Percentiles rank a stretch among this genome's conserved stretches.
phyloP scores from a whole-genome alignment of 2,113 vertebrate genomes.

The Thunnus maccoyii region DNA sequence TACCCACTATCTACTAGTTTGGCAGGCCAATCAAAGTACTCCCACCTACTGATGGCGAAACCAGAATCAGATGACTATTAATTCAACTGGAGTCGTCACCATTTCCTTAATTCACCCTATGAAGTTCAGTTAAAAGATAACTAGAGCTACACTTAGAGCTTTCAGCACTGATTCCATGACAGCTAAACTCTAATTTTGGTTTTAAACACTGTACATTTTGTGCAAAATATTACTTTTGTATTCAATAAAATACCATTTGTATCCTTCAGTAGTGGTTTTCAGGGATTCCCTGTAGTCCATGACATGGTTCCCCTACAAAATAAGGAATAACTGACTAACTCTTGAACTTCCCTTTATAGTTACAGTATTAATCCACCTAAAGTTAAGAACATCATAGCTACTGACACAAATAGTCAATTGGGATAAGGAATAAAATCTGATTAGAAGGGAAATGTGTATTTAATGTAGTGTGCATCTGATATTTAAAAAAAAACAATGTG shows the following conservation, averaged over 20 bases:
- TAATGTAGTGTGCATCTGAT: constrained; percentile 24
- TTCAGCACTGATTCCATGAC: constrained; percentile 21
- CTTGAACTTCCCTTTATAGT: not conserved
- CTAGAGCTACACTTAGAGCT: constrained; percentile 7
- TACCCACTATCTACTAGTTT: not conserved
- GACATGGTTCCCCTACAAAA: not conserved
- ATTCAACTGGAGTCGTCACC: not conserved
- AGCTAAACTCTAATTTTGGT: not conserved
- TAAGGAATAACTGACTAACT: not conserved
- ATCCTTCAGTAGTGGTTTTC: constrained; percentile 2
- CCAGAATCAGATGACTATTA: not conserved
- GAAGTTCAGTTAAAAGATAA: constrained; percentile 4
- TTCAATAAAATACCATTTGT: constrained; percentile 18
- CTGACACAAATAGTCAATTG: not conserved
- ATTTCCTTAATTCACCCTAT: not conserved
- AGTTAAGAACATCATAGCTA: not conserved
- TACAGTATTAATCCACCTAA: not conserved
- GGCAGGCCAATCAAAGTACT: constrained; percentile 6
- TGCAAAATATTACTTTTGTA: constrained; percentile 42
- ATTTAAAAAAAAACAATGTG: not conserved
- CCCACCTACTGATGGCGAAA: not conserved
- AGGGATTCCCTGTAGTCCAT: not conserved
- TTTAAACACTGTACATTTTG: constrained; percentile 40
- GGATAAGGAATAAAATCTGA: constrained; percentile 2
- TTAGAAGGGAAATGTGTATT: not conserved